phyloP scores from a whole-genome alignment of 2,888 invertebrate species.

The Serripes groenlandicus region DNA sequence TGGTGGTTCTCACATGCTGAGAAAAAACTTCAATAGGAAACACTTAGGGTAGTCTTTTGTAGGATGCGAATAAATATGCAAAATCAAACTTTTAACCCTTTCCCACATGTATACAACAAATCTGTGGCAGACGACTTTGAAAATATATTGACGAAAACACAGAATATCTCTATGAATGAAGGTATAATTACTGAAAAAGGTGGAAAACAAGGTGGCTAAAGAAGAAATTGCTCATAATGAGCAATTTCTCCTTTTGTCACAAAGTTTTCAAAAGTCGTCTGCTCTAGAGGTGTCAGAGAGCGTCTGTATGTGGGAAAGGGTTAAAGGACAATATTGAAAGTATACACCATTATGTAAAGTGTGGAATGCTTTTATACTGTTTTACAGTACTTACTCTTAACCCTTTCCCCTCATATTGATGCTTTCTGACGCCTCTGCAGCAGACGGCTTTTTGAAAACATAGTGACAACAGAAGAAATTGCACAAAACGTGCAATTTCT shows the following conservation, averaged over 20 bases:
- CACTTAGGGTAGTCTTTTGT: too few species aligned
- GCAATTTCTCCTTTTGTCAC: constrained; percentile 5
- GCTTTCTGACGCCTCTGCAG: background rate
- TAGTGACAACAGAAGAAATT: background rate
- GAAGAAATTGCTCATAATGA: background rate
- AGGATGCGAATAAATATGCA: too few species aligned
- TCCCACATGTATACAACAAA: too few species aligned
- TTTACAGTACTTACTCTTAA: background rate
- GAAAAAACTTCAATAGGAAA: too few species aligned
- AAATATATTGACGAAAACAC: too few species aligned
- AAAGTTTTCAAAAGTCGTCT: background rate
- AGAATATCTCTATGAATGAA: too few species aligned
- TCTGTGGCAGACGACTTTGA: too few species aligned
- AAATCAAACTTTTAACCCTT: too few species aligned
- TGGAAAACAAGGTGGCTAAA: background rate
- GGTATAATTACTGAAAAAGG: background rate
- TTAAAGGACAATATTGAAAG: background rate
- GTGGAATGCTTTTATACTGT: background rate
- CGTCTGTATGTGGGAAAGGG: background rate
- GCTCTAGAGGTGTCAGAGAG: background rate
- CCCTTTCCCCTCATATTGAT: constrained; percentile 1
- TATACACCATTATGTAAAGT: background rate
- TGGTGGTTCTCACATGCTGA: too few species aligned
- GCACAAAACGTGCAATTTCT: background rate
- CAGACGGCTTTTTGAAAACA: background rate